Evolutionary conservation across 2,113 vertebrate genomes (phyloP).

Genomic region (Peromyscus maniculatus): DNA sequence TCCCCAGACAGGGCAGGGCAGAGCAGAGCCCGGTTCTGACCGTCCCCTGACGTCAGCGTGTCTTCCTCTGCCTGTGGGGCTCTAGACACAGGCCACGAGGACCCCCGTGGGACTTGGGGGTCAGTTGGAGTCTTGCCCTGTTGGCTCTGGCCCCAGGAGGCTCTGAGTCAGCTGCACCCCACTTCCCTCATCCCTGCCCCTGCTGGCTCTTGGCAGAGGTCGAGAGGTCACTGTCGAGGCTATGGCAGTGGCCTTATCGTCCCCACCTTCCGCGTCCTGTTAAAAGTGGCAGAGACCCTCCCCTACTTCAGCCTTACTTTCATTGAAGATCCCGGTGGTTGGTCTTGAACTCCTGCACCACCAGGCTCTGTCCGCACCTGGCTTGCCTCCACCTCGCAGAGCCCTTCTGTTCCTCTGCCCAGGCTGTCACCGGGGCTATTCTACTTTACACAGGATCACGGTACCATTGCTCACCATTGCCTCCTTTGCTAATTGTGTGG

Average conservation of each 20-base stretch:
- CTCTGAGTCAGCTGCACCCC: fast-evolving
- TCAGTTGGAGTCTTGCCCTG: background rate
- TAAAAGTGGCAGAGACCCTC: background rate
- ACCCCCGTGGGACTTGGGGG: background rate
- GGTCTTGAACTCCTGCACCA: too few species aligned
- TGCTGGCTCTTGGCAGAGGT: background rate
- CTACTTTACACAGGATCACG: too few species aligned
- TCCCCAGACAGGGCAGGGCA: background rate
- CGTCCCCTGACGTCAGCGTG: background rate
- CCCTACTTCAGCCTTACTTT: background rate
- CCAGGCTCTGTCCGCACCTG: background rate
- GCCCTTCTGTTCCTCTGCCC: fast-evolving
- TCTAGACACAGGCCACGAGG: background rate
- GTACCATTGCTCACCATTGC: too few species aligned
- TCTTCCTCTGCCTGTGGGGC: background rate
- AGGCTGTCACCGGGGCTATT: too few species aligned
- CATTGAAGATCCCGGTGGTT: background rate
- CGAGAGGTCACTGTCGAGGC: background rate
- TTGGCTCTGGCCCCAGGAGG: fast-evolving
- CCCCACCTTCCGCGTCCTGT: background rate
- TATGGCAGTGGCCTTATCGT: background rate
- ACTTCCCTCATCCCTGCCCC: background rate
- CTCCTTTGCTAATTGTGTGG: fast-evolving
- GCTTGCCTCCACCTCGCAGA: background rate
- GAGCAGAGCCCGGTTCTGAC: background rate